A percentile compares a stretch with the other conserved stretches of the same genome.
Conservation (phyloP, 2,797 vertebrate genomes). For the Lepus oiostolus region DNA sequence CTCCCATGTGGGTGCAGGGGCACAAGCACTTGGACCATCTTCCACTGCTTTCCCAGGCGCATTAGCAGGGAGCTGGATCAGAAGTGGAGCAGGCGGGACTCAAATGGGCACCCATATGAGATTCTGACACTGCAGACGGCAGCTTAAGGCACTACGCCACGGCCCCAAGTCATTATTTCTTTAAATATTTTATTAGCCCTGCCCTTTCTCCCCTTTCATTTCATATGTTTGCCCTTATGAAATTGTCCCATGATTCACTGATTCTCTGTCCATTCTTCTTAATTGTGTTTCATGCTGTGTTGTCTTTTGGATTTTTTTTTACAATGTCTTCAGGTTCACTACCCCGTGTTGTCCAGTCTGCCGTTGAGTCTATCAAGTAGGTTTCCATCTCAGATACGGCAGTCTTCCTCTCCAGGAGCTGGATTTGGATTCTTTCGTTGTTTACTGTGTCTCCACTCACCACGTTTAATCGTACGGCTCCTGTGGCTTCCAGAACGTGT, state of each 20-base stretch:
- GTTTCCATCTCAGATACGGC: neutral
- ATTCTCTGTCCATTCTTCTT: neutral
- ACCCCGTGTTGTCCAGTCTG: neutral
- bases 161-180: neutral
- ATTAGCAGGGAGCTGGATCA: no score
- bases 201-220: neutral
- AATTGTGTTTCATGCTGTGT: neutral
- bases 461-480: neutral
- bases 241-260: neutral
- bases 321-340: constrained; percentile 5
- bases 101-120: no score
- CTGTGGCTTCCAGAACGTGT: neutral
- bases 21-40: no score
- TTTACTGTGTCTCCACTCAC: constrained; percentile 5
- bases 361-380: neutral
- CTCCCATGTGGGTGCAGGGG: no score
- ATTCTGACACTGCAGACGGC: no score
- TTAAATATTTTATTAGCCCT: neutral
- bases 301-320: neutral
- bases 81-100: no score
- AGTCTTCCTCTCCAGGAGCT: constrained; percentile 11
- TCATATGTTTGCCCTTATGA: neutral
- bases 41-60: no score
- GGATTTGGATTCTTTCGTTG: neutral
- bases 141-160: no score